A percentile compares a stretch with the other conserved stretches of the same genome.
These are phyloP conservation scores for Phyllotreta striolata DNA, from an alignment of 2,888 invertebrate species.

Conservation along the genomic window DNA sequence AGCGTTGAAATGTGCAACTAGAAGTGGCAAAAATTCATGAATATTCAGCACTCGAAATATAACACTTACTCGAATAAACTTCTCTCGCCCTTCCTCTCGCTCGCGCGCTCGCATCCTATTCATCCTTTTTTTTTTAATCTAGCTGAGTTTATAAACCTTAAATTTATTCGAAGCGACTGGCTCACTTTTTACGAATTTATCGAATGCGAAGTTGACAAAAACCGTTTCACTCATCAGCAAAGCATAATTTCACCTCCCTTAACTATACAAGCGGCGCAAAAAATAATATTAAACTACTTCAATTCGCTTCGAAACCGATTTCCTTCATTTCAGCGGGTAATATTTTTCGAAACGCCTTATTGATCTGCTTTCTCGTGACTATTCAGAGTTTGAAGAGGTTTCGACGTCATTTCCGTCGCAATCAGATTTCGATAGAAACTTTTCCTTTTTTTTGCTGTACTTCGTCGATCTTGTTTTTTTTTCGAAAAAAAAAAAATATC, in stretches of 20 bases:
- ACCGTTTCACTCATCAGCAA: too few relatives aligned
- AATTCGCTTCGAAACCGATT: background rate
- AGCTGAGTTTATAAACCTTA: slow-evolving; percentile 7
- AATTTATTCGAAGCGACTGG: slow-evolving; percentile 12
- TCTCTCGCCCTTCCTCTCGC: background rate
- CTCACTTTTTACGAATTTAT: slow-evolving; percentile 7
- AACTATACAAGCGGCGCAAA: too few relatives aligned
- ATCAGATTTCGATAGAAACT: slow-evolving; percentile 23
- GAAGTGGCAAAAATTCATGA: slow-evolving; percentile 33
- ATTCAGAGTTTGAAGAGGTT: slow-evolving; percentile 29
- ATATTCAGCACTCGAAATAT: slow-evolving; percentile 29
- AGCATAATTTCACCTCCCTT: too few relatives aligned
- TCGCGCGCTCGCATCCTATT: too few relatives aligned
- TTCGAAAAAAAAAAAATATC: too few relatives aligned
- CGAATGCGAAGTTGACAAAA: too few relatives aligned
- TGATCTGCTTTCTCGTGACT: slow-evolving; percentile 6
- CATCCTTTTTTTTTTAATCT: background rate
- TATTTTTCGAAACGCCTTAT: slow-evolving; percentile 4
- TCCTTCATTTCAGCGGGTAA: slow-evolving; percentile 8
- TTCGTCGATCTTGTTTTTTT: too few relatives aligned
- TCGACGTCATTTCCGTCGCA: slow-evolving; percentile 30
- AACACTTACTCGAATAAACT: slow-evolving; percentile 26
- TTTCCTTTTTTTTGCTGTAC: background rate
- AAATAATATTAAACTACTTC: too few relatives aligned
- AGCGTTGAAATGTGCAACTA: slow-evolving; percentile 26